phyloP scores from a whole-genome alignment of 2,888 invertebrate species.

The Hyposoter didymator region DNA sequence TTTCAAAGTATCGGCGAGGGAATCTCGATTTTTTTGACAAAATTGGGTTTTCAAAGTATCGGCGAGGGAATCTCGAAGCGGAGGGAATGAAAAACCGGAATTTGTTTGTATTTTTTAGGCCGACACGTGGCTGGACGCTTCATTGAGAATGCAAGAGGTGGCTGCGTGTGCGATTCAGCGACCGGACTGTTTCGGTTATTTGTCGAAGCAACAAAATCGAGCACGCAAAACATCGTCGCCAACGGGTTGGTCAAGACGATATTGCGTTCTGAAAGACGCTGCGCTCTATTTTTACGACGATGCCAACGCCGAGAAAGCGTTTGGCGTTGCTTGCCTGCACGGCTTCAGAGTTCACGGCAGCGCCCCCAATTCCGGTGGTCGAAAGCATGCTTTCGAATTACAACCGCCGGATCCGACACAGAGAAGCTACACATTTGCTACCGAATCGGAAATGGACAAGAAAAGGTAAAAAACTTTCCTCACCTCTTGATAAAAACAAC shows the following conservation, averaged over 20 bases:
- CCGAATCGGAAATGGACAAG: slow-evolving; percentile 97
- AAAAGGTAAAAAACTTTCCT: slow-evolving; percentile 88
- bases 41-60: background rate
- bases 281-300: slow-evolving; percentile 97
- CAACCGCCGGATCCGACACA: slow-evolving; percentile 94
- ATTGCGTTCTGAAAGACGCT: slow-evolving; percentile 97
- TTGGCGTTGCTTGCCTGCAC: slow-evolving; percentile 97
- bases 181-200: slow-evolving; percentile 97
- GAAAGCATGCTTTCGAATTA: slow-evolving; percentile 96
- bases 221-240: slow-evolving; percentile 89
- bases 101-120: slow-evolving; percentile 78
- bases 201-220: slow-evolving; percentile 89
- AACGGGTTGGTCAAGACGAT: slow-evolving; percentile 95
- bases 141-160: slow-evolving; percentile 92
- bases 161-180: slow-evolving; percentile 92
- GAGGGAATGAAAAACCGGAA: background rate
- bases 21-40: background rate
- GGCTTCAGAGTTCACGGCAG: slow-evolving; percentile 96
- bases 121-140: slow-evolving; percentile 90
- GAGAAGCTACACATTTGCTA: slow-evolving; percentile 95
- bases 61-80: background rate
- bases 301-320: slow-evolving; percentile 93
- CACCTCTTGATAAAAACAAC: background rate
- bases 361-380: slow-evolving; percentile 90
- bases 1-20: background rate